Base-by-base conservation (phyloP, 2,888 invertebrate species). In the Ellobium chinense region DNA sequence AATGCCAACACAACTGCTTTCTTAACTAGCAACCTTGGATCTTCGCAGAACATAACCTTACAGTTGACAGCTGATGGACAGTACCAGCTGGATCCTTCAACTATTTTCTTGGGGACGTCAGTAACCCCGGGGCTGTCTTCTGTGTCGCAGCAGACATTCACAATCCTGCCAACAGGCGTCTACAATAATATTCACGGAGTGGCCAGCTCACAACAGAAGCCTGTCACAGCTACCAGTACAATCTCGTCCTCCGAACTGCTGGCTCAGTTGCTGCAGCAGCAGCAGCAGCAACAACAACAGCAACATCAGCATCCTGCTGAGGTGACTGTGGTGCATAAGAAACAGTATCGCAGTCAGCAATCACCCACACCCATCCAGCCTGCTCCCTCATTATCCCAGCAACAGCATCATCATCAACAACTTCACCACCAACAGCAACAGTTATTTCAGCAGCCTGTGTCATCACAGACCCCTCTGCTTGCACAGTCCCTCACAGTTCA, bases 401-500 rank as follows among this genome's bases (percentile, higher is more conserved):
- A 77, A 18, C 80, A 83, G 24, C 78, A 79, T n/a, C 76, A 74
- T 1, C 75, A 83, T 46, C 84, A 81, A 37, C 80, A 82, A 29
- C 77, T 80, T 37, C 82, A 80, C 31, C 79, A 82, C 27, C 75
- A 75, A 36, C 82, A 80, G 54, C 81, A 80, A 46, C 84, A 78
- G 62, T 78, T 68, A 37, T 74, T 82, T 70, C 83, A 66, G 34
- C 75, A 77, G 14, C 66, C 81, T 24, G 18, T 56, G n/a, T 58
- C 80, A 37, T 39, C 70, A 36, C 58, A 39, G 66, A 75, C 39
- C 37, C 54, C 74, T 27, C 27, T 68, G n/a, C 54, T 74, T 56
- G 63, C 62, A 54, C 78, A 70, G 36, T 76, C 82, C 2, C 65
- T 79, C 0, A 39, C 81, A 29, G 62, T 65, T 31, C 36, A 63